Evolutionary conservation across 2,797 vertebrate species (phyloP), one percentile per base, ranked within the genome.

Genomic region (Dendrocincla tyrannina): DNA sequence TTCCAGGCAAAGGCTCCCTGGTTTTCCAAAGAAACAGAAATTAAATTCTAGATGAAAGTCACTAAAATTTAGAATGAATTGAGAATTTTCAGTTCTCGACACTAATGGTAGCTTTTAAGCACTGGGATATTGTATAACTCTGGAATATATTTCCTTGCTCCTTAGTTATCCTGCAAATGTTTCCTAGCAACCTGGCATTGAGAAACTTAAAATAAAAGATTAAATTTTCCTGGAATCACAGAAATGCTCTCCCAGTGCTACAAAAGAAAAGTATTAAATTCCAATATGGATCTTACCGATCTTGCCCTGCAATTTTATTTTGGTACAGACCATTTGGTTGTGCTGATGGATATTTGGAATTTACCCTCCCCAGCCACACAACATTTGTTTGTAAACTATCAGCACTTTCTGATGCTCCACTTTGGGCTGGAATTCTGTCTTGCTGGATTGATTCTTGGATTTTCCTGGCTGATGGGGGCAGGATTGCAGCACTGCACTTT

Each of bases 271-370:
- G 41, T 9, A 68, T 23, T 13, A 78, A 91, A 84, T 19, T 11
- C 60, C 7, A 0, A 3, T 17, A 27, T 39, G 4, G 1, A 14
- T 63, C 59, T 62, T 46, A 18, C 24, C 2, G 0, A 6, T 27
- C 25, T 41, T 37, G 23, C 19, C 50, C 50, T 11, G 13, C 11
- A 23, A 6, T 18, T 6, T 16, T 11, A 39, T 20, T 88, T 77
- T 24, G 13, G 5, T 18, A 20, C 4, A 39, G 55, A 16, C 2
- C 5, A 0, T 3, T 37, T 30, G n/a, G 10, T 55, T 41, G 5
- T 10, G 17, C 7, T 2, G 11, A 13, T 27, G 24, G 35, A 41
- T 33, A 6, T 41, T 80, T 3, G 3, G 33, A 67, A 52, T 23
- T 35, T 33, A 81, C 3, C 9, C 33, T 62, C 35, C 17, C 8